phyloP scores from a whole-genome alignment of 2,797 vertebrate species.

The Anas georgica region DNA sequence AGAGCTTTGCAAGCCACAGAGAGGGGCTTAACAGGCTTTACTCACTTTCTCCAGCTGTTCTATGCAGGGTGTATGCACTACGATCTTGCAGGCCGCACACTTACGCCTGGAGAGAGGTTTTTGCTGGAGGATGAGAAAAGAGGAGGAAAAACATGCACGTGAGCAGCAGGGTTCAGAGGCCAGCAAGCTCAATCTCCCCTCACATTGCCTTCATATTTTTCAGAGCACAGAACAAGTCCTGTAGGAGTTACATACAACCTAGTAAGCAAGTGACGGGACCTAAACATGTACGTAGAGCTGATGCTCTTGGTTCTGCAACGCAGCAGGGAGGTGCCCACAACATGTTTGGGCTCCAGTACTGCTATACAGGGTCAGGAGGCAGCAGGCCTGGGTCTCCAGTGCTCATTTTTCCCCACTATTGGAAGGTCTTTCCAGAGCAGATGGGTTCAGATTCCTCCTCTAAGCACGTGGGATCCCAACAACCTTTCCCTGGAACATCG shows the following conservation, averaged over 20 bases:
- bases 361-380: background rate
- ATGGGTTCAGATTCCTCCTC: background rate
- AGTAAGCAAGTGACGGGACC: background rate
- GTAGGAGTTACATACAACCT: background rate
- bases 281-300: background rate
- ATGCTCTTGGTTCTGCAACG: background rate
- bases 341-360: background rate
- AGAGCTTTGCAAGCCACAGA: background rate
- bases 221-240: background rate
- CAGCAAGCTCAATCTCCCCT: background rate
- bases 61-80: conserved; percentile 91
- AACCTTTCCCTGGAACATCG: background rate
- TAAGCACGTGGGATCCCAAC: background rate
- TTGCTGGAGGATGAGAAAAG: conserved; percentile 78
- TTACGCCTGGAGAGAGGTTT: conserved; percentile 91
- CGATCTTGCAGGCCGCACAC: conserved; percentile 94
- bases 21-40: background rate
- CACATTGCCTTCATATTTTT: background rate
- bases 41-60: conserved; percentile 94
- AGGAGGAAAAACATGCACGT: background rate
- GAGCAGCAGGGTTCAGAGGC: background rate
- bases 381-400: background rate
- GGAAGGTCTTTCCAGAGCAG: background rate
- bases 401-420: background rate
- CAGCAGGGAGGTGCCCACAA: background rate